Base-by-base conservation (phyloP, 37 sponge, comb jelly and placozoan species). In the Cliona cf. orientalis region DNA sequence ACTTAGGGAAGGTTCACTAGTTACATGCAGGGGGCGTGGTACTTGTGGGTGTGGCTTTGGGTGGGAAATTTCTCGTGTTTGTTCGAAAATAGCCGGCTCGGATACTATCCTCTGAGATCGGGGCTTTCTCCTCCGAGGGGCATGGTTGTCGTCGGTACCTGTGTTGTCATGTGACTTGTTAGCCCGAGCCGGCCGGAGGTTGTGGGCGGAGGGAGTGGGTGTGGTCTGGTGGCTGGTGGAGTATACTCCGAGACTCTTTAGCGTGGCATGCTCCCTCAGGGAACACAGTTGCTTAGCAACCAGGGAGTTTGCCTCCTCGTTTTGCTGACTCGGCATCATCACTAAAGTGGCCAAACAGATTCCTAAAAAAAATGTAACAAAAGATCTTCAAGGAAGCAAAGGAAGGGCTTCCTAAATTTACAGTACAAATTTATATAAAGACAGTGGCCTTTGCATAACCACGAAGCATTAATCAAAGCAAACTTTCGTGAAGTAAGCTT, bases 231-330 rank as follows among this genome's bases (percentile, higher is more conserved):
- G 64, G 34, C 4, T 38, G 21, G 43, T 33, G 12, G 67, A 78
- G 53, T 74, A 73, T n/a, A 70, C 58, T 25, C 60, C 61, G 38
- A 74, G 41, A n/a, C 60, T 80, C 82, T 70, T 78, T 75, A 87
- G 38, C n/a, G 32, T 29, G 53, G 83, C 33, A 62, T 87, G 89
- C 36, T 87, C 84, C 4, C 79, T 22, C 17, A 92, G 69, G 29
- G 88, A 60, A 62, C 42, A 42, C n/a, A 92, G 80, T 44, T 92
- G 84, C 2, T 78, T 53, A 45, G 82, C 68, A 46, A 74, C 34
- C 29, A 75, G 60, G 22, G 63, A 25, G 3, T 35, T 32, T 9
- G 35, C 46, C 25, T 42, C 2, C 11, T 6, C 31, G 22, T 3
- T 0, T 5, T 44, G 17, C 38, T 1, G 14, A 63, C 55, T 59